Evolutionary conservation across 2,113 vertebrate genomes (phyloP).

Genomic region (Motacilla alba): DNA sequence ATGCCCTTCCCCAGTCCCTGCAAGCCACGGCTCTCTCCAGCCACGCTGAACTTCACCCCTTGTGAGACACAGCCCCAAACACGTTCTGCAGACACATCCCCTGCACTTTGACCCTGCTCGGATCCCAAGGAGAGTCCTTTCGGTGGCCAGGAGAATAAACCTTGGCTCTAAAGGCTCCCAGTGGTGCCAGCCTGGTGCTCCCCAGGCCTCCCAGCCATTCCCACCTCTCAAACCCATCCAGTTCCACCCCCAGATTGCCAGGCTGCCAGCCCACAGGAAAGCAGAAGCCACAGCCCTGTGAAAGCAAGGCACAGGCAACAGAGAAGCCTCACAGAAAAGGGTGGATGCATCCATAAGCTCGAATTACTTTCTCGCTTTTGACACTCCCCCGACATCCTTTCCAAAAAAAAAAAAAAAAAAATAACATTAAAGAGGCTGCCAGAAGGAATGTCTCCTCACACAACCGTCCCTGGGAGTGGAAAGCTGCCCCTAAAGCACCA

Average conservation of each 20-base stretch:
- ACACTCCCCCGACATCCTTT: neutral
- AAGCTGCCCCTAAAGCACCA: constrained; percentile 40
- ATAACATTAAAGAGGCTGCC: neutral
- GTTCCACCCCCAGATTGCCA: neutral
- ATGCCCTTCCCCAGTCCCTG: neutral
- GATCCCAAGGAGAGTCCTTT: neutral
- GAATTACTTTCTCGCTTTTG: neutral
- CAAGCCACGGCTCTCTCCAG: neutral
- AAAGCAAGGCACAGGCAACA: neutral
- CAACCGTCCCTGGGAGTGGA: neutral
- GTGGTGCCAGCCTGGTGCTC: too few relatives aligned
- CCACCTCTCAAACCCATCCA: fast-evolving
- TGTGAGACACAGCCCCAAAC: neutral
- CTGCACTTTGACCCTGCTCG: neutral
- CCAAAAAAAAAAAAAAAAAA: neutral
- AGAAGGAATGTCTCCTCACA: neutral
- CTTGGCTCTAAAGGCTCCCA: fast-evolving
- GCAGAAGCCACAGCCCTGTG: neutral
- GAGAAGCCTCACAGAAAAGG: neutral
- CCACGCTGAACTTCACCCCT: neutral
- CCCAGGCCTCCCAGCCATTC: neutral
- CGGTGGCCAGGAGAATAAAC: neutral
- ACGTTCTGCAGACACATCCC: neutral
- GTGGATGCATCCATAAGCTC: neutral
- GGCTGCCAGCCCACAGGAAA: neutral